These are phyloP conservation scores for Rattus rattus DNA, from an alignment of 2,113 vertebrate genomes.

Conservation along the genomic window DNA sequence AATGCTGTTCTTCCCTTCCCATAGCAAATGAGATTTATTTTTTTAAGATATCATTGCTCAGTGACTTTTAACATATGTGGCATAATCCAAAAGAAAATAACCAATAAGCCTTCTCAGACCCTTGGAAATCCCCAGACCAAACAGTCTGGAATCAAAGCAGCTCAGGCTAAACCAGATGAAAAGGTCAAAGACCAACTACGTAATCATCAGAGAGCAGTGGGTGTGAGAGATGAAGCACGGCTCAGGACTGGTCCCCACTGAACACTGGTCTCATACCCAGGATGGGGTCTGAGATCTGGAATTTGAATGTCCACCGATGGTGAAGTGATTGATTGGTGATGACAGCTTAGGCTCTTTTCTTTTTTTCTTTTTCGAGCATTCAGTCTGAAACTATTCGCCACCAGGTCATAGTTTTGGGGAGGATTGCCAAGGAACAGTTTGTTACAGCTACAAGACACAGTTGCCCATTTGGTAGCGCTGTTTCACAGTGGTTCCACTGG, in stretches of 20 bases:
- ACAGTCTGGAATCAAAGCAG: constrained; percentile 30
- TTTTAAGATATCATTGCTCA: constrained; percentile 29
- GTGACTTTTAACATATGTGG: constrained; percentile 64
- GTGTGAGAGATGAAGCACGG: accelerated
- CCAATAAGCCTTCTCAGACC: constrained; percentile 42
- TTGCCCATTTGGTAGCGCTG: background rate
- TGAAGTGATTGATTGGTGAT: background rate
- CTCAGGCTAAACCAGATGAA: constrained; percentile 36
- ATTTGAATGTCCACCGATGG: background rate
- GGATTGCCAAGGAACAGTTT: background rate
- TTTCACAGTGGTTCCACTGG: background rate
- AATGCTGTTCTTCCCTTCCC: background rate
- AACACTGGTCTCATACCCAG: background rate
- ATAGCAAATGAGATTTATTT: constrained; percentile 50
- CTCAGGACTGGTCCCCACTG: background rate
- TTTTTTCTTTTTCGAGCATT: background rate
- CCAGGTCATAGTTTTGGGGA: background rate
- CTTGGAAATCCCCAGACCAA: constrained; percentile 48
- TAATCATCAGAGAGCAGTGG: background rate
- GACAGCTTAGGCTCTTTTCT: background rate
- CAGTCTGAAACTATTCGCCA: background rate
- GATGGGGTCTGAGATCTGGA: background rate
- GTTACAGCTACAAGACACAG: background rate
- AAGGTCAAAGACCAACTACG: constrained; percentile 34
- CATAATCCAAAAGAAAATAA: constrained; percentile 73